Evolutionary conservation across 2,113 vertebrate genomes (phyloP), one percentile per base, ranked within the genome.

Genomic region (Ceyx cyanopectus): DNA sequence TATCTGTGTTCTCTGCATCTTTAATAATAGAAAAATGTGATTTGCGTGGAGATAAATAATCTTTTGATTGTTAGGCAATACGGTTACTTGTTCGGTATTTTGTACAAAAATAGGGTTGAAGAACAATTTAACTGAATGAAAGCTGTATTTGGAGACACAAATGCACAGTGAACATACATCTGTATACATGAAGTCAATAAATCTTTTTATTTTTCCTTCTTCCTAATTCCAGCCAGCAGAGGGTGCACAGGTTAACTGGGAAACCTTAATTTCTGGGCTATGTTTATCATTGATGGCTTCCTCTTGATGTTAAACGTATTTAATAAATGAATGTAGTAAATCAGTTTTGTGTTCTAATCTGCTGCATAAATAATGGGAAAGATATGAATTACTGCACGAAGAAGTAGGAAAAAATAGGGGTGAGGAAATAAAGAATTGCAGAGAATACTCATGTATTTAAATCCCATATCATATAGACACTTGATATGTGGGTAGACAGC

Each of bases 181-280:
- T 51, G 14, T 50, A 50, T 10, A 14, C 12, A 14, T 40, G 3
- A 72, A 72, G 37, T 56, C 37, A 63, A 41, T 32, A 5, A 3
- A 37, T 30, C 9, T 16, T 23, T 51, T n/a, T 20, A 20, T 37
- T 37, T 20, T 11, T 13, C 3, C 7, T 63, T 5, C 24, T 87
- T 67, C 21, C 7, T 81, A 1, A 12, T 4, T 43, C 46, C 32
- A 70, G 57, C 94, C 93, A 89, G 91, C 89, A 96, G 93, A 92
- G 93, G 95, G 92, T 85, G 90, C 61, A 24, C 75, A 61, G 61
- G 24, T 53, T 78, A 83, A 30, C 6, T 2, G 20, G 65, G 60
- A 93, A 37, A 34, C 26, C 27, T 51, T 45, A 6, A 6, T 50
- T 72, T 40, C 75, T 20, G 29, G 51, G 34, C 60, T 65, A 0